Conservation (phyloP, 1,140 invertebrate species). For the Drosophila baimaii region DNA sequence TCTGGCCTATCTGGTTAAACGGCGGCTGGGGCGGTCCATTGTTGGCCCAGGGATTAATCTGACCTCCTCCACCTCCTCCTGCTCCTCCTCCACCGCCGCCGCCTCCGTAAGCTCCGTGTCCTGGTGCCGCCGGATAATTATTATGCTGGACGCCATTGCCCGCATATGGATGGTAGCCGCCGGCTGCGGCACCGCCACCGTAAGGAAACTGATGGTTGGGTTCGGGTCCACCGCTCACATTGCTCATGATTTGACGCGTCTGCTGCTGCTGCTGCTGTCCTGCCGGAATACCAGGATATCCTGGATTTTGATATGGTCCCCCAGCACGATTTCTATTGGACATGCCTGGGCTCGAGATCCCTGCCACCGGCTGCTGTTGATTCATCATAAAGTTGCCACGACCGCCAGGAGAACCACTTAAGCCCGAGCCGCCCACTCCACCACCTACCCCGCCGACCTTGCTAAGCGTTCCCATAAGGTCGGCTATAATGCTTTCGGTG, state of each 20-base stretch:
- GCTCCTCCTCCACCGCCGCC: conserved; percentile 4
- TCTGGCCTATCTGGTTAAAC: conserved; percentile 41
- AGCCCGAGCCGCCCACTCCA: background rate
- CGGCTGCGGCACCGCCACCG: conserved; percentile 2
- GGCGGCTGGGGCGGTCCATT: conserved; percentile 45
- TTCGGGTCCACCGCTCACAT: conserved; percentile 8
- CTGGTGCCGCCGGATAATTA: conserved; percentile 31
- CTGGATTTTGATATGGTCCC: conserved; percentile 3
- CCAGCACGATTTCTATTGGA: background rate
- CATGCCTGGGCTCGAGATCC: background rate
- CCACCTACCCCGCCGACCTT: conserved; percentile 38
- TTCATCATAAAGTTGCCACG: conserved; percentile 36
- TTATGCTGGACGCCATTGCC: conserved; percentile 22
- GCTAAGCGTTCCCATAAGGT: conserved; percentile 87
- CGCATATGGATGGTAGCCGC: conserved; percentile 45
- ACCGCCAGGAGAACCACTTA: conserved; percentile 43
- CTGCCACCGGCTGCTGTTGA: conserved; percentile 18
- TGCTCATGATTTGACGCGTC: conserved; percentile 1
- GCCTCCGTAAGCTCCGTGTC: too few species aligned
- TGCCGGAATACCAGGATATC: conserved; percentile 7
- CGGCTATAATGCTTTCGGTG: conserved; percentile 87
- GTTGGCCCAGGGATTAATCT: conserved; percentile 63
- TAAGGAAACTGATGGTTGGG: conserved; percentile 11
- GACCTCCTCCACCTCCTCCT: background rate
- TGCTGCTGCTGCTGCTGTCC: conserved; percentile 27